Evolutionary conservation across 2,888 invertebrate species (phyloP).

Genomic region (Lumbricus terrestris): DNA sequence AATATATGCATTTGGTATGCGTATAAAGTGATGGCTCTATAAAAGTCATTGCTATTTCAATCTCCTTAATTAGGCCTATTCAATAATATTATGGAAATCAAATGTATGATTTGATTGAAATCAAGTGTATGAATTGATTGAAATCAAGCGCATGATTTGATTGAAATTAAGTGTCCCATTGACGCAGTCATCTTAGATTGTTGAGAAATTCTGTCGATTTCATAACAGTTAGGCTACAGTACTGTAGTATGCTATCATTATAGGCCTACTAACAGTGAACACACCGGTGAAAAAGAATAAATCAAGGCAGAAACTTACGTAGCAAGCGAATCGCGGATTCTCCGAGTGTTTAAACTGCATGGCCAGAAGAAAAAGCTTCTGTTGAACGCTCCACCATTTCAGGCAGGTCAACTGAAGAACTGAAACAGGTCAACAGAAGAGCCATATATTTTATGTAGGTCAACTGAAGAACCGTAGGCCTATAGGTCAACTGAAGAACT

Average conservation of each 20-base stretch:
- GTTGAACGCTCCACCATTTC: conserved; percentile 20
- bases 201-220: background rate
- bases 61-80: too few relatives aligned
- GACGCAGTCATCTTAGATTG: background rate
- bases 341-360: background rate
- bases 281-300: background rate
- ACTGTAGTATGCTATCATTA: too few relatives aligned
- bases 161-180: too few relatives aligned
- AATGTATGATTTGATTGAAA: background rate
- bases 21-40: background rate
- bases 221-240: too few relatives aligned
- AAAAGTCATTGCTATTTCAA: background rate
- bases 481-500: too few relatives aligned
- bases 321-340: background rate
- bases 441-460: too few relatives aligned
- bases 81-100: background rate
- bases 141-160: background rate
- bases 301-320: background rate
- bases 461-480: background rate
- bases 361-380: conserved; percentile 15
- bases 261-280: too few relatives aligned
- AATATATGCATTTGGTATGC: background rate
- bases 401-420: conserved; percentile 17
- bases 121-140: background rate
- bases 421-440: background rate